Conservation (phyloP, 2,888 invertebrate species). For the Steromphala cineraria region DNA sequence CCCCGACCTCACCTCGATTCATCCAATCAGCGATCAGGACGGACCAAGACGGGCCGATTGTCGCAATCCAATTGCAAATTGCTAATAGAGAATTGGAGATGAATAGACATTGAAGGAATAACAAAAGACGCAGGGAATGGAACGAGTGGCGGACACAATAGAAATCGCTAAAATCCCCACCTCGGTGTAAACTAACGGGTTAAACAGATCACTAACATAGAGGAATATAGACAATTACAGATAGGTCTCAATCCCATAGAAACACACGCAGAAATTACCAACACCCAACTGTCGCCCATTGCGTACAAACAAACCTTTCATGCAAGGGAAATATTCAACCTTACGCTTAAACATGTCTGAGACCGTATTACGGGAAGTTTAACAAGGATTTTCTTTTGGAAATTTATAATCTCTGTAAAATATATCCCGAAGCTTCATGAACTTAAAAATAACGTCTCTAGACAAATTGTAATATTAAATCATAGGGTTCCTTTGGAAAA, state of each 20-base stretch:
- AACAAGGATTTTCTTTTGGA: too few relatives aligned
- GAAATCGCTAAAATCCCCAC: slow-evolving; percentile 16
- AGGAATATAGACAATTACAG: neutral
- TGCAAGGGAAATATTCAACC: neutral
- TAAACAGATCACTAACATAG: neutral
- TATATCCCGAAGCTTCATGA: too few relatives aligned
- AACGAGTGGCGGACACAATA: slow-evolving; percentile 7
- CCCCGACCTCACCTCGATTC: neutral
- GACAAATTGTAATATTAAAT: too few relatives aligned
- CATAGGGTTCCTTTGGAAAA: too few relatives aligned
- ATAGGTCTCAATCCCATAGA: neutral
- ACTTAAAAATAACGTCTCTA: too few relatives aligned
- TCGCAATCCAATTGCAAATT: slow-evolving; percentile 2
- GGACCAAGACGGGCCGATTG: neutral
- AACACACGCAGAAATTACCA: neutral
- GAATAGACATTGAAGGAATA: slow-evolving; percentile 7
- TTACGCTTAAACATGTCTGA: slow-evolving; percentile 3
- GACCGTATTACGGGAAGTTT: slow-evolving; percentile 2
- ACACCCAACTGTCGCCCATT: slow-evolving; percentile 8
- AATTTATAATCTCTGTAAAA: too few relatives aligned
- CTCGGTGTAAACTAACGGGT: neutral
- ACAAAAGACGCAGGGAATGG: slow-evolving; percentile 9
- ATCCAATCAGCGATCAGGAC: neutral
- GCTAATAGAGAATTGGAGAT: neutral
- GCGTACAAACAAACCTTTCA: neutral